Evolutionary conservation across 64 coral and sea anemone genomes (phyloP), one percentile per base, ranked within the genome.

Genomic region (Anthopleura sola): DNA sequence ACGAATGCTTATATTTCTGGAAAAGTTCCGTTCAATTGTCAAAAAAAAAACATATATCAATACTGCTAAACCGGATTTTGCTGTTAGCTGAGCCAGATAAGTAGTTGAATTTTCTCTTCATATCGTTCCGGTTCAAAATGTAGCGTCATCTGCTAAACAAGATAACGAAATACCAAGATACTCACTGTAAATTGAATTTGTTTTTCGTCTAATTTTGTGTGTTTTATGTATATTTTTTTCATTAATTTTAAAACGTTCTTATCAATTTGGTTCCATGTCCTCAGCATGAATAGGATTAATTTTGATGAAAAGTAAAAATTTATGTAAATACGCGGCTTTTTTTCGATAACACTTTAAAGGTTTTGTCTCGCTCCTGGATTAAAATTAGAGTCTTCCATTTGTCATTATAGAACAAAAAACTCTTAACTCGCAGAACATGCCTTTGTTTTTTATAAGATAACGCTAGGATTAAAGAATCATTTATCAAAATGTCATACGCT

Each of bases 71-170:
- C 66, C 66, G 66, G 66, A 71, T 71, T 71, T 66, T 14, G 11
- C 29, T 34, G 66, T 71, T 16, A 71, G 11, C 6, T 34, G 10
- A 32, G 66, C 66, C 16, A 13, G 66, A 71, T 32, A 71, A 71
- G 66, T 71, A 71, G 66, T 71, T 34, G 66, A 71, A 71, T 71
- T 71, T 71, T 34, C 31, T 34, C 66, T 71, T 71, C 66, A 71
- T 24, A 71, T n/a, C 13, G 66, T 71, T 71, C 66, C 66, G 66
- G 66, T 36, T 32, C 3, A 71, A 9, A 34, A 6, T 71, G 34
- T 71, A 34, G 29, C 28, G 66, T 71, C 66, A 71, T 14, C n/a
- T 14, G 10, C 5, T 71, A 32, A 71, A 34, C 31, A 71, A 71
- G 66, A 71, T 71, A 71, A 71, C 66, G 14, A 71, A 71, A 31